These are phyloP conservation scores for Mionectes olivaceus DNA, from an alignment of 2,797 vertebrate genomes.

Conservation along the genomic window DNA sequence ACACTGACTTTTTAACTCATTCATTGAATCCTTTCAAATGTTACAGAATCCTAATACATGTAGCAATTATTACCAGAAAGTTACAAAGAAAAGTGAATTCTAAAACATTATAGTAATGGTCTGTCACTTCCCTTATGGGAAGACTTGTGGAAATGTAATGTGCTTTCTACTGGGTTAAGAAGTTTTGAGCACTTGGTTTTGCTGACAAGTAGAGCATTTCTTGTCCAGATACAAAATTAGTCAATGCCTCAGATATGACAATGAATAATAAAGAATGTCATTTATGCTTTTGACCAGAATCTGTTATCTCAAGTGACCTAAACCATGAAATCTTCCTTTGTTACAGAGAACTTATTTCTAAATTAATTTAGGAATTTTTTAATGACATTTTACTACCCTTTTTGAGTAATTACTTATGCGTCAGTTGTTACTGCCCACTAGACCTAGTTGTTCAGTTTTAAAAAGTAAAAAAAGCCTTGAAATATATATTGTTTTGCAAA, in stretches of 20 bases:
- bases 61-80: neutral
- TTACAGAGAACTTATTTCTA: neutral
- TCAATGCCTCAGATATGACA: neutral
- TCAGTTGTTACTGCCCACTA: neutral
- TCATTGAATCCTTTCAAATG: neutral
- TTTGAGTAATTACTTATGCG: neutral
- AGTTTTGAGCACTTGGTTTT: neutral
- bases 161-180: neutral
- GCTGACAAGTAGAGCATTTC: neutral
- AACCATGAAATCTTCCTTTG: neutral
- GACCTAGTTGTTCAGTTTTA: neutral
- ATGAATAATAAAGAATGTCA: neutral
- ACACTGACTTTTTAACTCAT: neutral
- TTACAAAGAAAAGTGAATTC: neutral
- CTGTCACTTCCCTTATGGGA: neutral
- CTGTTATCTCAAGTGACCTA: neutral
- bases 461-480: neutral
- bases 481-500: neutral
- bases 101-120: neutral
- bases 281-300: neutral
- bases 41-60: neutral
- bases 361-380: neutral
- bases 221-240: neutral
- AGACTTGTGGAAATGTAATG: neutral
- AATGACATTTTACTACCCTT: neutral